Conservation (phyloP, 2,888 invertebrate species). For the Andrena camellia region DNA sequence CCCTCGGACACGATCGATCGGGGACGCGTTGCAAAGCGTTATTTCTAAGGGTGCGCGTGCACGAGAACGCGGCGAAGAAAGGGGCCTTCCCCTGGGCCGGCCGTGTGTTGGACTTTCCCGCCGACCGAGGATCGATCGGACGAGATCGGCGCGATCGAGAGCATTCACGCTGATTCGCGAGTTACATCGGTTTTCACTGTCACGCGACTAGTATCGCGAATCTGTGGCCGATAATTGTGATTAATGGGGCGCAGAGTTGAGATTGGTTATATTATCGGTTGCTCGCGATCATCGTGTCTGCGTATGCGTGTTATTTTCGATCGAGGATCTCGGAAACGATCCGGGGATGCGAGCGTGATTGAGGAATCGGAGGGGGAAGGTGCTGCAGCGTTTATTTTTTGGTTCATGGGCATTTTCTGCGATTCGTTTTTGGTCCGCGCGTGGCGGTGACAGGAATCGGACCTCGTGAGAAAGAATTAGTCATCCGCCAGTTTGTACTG, state of each 20-base stretch:
- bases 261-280: neutral
- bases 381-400: too few species aligned
- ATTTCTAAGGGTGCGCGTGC: conserved; percentile 13
- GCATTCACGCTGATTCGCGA: neutral
- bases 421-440: too few species aligned
- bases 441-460: too few species aligned
- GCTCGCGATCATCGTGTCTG: neutral
- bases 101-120: neutral
- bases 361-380: too few species aligned
- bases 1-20: conserved; percentile 22
- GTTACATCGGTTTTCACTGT: neutral
- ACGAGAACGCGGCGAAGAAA: neutral
- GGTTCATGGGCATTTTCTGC: too few species aligned
- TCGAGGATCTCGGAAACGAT: too few species aligned
- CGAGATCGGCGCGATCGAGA: neutral
- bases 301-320: too few species aligned
- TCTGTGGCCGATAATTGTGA: neutral
- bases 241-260: too few species aligned
- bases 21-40: conserved; percentile 1
- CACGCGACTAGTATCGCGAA: neutral
- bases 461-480: conserved; percentile 5
- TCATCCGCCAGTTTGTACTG: neutral
- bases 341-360: too few species aligned
- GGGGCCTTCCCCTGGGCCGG: neutral
- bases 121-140: neutral